Evolutionary conservation across 2,113 vertebrate genomes (phyloP).

Genomic region (Esox niger): DNA sequence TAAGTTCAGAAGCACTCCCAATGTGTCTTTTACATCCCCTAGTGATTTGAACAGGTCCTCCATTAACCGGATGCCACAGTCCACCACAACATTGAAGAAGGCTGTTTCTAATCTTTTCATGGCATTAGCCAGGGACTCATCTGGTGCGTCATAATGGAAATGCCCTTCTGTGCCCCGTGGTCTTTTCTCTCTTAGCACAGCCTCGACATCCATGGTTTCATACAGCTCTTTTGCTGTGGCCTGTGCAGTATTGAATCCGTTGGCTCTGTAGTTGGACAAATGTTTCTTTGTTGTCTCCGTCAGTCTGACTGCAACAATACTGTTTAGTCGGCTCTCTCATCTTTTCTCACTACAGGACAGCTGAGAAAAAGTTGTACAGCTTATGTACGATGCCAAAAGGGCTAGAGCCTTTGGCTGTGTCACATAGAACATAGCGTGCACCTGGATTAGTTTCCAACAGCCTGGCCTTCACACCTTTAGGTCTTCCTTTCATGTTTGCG

Average conservation of each 20-base stretch:
- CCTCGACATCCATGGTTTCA: conserved; percentile 13
- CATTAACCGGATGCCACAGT: conserved; percentile 19
- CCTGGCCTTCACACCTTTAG: conserved; percentile 15
- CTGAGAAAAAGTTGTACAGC: too few species aligned
- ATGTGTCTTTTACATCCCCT: conserved; percentile 24
- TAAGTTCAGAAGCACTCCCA: conserved; percentile 13
- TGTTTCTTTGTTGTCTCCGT: conserved; percentile 5
- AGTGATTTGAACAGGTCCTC: conserved; percentile 17
- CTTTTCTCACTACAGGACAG: conserved; percentile 19
- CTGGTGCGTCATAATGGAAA: conserved; percentile 18
- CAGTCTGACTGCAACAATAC: conserved; percentile 1
- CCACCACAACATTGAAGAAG: conserved; percentile 23
- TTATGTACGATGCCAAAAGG: too few species aligned
- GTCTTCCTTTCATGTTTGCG: conserved; percentile 14
- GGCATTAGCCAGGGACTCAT: conserved; percentile 16
- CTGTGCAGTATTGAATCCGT: conserved; percentile 13
- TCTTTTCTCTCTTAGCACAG: conserved; percentile 18
- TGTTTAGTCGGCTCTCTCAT: conserved; percentile 23
- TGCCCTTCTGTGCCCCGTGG: conserved; percentile 16
- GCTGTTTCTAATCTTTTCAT: conserved; percentile 24
- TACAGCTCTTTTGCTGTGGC: neutral
- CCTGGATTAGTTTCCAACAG: conserved; percentile 15
- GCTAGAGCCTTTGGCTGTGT: too few species aligned
- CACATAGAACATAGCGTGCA: too few species aligned
- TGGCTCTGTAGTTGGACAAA: conserved; percentile 6